These are phyloP conservation scores for Tribolium freemani DNA, from an alignment of 2,888 invertebrate species.

Conservation along the genomic window DNA sequence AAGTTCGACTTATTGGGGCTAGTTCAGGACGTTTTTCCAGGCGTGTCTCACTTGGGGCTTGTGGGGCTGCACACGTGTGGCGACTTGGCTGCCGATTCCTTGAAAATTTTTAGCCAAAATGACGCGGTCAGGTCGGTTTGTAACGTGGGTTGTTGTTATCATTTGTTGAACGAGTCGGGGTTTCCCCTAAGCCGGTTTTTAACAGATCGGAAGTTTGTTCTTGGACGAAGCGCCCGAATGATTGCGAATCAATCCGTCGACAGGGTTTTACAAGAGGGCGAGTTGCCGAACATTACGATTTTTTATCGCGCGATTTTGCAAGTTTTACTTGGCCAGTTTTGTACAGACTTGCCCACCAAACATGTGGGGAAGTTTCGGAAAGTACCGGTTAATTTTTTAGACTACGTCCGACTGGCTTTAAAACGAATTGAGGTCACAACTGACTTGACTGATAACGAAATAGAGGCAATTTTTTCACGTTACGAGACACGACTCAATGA, in stretches of 20 bases:
- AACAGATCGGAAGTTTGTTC: conserved; percentile 66
- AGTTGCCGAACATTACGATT: conserved; percentile 76
- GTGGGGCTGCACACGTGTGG: conserved; percentile 93
- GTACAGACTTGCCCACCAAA: conserved; percentile 66
- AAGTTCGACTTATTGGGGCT: conserved; percentile 72
- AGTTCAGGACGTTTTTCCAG: conserved; percentile 69
- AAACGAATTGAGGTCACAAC: conserved; percentile 73
- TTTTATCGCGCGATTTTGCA: conserved; percentile 85
- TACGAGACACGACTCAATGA: conserved; percentile 71
- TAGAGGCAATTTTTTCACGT: conserved; percentile 66
- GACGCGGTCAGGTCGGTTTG: conserved; percentile 74
- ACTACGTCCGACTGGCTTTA: conserved; percentile 80
- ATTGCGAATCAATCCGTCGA: conserved; percentile 88
- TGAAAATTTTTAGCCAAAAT: conserved; percentile 77
- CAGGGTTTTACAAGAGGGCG: conserved; percentile 72
- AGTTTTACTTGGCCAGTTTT: conserved; percentile 70
- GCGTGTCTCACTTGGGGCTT: conserved; percentile 68
- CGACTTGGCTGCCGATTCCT: conserved; percentile 80
- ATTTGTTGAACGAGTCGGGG: conserved; percentile 77
- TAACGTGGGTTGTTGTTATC: conserved; percentile 93
- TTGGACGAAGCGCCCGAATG: conserved; percentile 88
- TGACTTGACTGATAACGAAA: conserved; percentile 66
- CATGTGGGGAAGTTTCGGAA: conserved; percentile 71
- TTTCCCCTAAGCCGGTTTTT: conserved; percentile 80
- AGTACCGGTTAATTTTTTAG: conserved; percentile 74